Percentiles rank a stretch among this genome's conserved stretches.
Evolutionary conservation across 2,113 vertebrate species (phyloP).

Genomic region (Lagopus leucura): DNA sequence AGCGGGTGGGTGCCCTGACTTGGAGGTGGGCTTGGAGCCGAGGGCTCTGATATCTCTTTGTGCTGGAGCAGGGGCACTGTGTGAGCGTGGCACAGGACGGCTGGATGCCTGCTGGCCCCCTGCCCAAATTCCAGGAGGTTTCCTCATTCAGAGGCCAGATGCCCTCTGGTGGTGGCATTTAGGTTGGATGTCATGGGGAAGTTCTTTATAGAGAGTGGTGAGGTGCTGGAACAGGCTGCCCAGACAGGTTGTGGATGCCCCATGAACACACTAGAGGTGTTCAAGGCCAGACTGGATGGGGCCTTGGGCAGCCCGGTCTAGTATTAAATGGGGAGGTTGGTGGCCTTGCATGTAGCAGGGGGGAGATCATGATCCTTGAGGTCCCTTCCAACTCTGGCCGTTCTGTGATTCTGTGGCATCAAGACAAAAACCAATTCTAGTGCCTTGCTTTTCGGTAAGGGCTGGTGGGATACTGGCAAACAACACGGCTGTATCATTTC

Average conservation of each 20-base stretch:
- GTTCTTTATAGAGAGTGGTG: too few relatives aligned
- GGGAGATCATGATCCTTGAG: too few relatives aligned
- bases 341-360: too few relatives aligned
- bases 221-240: too few relatives aligned
- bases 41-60: neutral
- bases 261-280: too few relatives aligned
- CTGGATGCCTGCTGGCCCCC: neutral
- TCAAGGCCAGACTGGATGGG: too few relatives aligned
- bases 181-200: too few relatives aligned
- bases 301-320: too few relatives aligned
- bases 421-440: neutral
- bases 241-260: too few relatives aligned
- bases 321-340: too few relatives aligned
- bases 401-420: neutral
- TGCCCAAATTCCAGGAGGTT: neutral
- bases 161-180: neutral
- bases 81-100: neutral
- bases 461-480: neutral
- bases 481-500: neutral
- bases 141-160: neutral
- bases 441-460: neutral
- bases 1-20: slow-evolving; percentile 81
- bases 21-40: neutral
- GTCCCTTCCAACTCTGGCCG: too few relatives aligned
- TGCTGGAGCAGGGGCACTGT: neutral